Conservation (phyloP, 2,797 vertebrate genomes). For the Xiphophorus birchmanni region DNA sequence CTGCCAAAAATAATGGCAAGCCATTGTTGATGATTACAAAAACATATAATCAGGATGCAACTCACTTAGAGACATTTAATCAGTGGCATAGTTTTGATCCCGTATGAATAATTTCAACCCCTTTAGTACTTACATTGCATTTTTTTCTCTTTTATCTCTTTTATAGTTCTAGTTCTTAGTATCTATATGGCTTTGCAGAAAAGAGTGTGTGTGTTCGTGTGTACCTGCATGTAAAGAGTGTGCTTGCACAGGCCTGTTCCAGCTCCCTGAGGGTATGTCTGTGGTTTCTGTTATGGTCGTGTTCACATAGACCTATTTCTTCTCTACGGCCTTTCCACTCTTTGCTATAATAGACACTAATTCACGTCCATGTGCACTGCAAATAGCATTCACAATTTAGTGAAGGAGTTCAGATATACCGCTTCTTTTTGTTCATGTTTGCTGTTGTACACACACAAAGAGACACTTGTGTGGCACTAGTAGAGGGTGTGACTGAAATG, state of each 20-base stretch:
- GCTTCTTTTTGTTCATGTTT: constrained; percentile 9
- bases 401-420: constrained; percentile 9
- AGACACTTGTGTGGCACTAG: constrained; percentile 27
- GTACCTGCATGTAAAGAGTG: constrained; percentile 14
- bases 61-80: neutral
- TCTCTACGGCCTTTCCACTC: constrained; percentile 33
- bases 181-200: constrained; percentile 27
- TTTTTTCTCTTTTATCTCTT: neutral
- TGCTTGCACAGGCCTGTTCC: constrained; percentile 50
- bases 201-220: constrained; percentile 5
- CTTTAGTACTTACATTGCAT: constrained; percentile 8
- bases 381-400: constrained; percentile 4
- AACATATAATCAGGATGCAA: neutral
- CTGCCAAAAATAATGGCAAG: neutral
- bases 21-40: neutral
- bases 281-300: constrained; percentile 35
- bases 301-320: constrained; percentile 52
- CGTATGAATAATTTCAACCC: neutral
- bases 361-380: neutral
- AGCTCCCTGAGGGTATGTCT: constrained; percentile 38
- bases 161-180: constrained; percentile 15
- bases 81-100: neutral
- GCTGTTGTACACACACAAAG: constrained; percentile 8
- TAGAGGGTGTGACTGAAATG: constrained; percentile 54
- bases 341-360: constrained; percentile 8